Evolutionary conservation across 2,113 vertebrate species (phyloP), one percentile per base, ranked within the genome.

Genomic region (Potamarius usumacintae): DNA sequence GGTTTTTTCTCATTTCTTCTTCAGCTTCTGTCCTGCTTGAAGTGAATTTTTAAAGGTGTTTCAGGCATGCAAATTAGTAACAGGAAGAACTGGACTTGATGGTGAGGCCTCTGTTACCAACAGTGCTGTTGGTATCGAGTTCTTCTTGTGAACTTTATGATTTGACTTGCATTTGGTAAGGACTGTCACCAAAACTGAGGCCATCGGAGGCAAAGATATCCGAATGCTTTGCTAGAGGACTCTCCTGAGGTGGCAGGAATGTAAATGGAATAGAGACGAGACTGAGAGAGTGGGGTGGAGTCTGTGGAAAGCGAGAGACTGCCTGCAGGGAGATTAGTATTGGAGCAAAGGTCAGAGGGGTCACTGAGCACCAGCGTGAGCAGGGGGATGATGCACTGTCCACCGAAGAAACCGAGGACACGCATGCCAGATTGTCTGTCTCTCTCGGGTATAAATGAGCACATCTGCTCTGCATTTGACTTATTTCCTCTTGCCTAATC

Each of bases 311-410:
- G 22, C 27, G 80, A 83, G 60, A 83, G 69, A 53, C 69, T 52
- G 57, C 6, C 6, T 53, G 25, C 22, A 83, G 34, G 48, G n/a
- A 83, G 71, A 60, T 82, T 25, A 53, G n/a, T 82, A 71, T 74
- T 14, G 20, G 34, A 50, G 17, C 25, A 87, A 15, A 83, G 86
- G 86, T 76, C 80, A 87, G 42, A 53, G 42, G 71, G 86, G 81
- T 87, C 71, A 67, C 48, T 20, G 48, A 65, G 86, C 69, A 55
- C 10, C 18, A 34, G 7, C 55, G 85, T 83, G 85, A 52, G 22
- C 48, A n/a, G 58, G 86, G 69, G 71, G 81, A 17, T 65, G 81
- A 65, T 77, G 48, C 27, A 25, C 55, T 72, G 27, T 48, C 30
- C 76, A 18, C 30, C 6, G 30, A 18, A 42, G 30, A 67, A 57